Percentiles rank a stretch among this genome's conserved stretches.
Evolutionary conservation across 2,113 vertebrate species (phyloP).

Genomic region (Oncorhynchus keta): DNA sequence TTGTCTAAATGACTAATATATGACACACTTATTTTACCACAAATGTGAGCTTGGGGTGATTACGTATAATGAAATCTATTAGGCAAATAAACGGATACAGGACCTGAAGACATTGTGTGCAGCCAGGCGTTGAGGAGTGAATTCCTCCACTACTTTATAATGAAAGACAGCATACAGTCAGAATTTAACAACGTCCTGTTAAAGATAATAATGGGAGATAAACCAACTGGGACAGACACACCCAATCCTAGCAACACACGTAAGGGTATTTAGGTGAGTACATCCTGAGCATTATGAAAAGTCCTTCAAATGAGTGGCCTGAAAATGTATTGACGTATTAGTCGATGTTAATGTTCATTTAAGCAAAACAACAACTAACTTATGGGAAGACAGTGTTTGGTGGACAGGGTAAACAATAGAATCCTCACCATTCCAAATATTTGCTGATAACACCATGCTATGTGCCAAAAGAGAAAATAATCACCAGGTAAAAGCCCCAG

Average conservation of each 20-base stretch:
- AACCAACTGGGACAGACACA: too few relatives aligned
- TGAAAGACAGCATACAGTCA: background rate
- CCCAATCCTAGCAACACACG: too few relatives aligned
- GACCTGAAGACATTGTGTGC: background rate
- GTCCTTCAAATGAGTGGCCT: too few relatives aligned
- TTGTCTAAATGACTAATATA: slow-evolving; percentile 19
- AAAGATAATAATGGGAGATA: too few relatives aligned
- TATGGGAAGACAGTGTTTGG: too few relatives aligned
- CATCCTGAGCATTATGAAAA: too few relatives aligned
- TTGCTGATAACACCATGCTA: background rate
- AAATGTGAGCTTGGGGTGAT: slow-evolving; percentile 24
- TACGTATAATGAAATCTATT: slow-evolving; percentile 26
- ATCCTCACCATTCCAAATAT: background rate
- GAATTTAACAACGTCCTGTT: too few relatives aligned
- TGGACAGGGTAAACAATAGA: background rate
- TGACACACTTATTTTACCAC: slow-evolving; percentile 7
- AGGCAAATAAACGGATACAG: slow-evolving; percentile 32
- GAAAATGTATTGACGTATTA: too few relatives aligned
- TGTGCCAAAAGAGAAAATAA: background rate
- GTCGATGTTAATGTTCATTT: too few relatives aligned
- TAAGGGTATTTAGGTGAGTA: too few relatives aligned
- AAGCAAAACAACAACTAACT: too few relatives aligned
- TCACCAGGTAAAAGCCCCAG: background rate
- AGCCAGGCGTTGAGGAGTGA: background rate
- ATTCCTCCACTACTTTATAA: background rate